These are phyloP conservation scores for Mythimna ferrago DNA, from an alignment of 2,888 invertebrate genomes.

Conservation along the genomic window DNA sequence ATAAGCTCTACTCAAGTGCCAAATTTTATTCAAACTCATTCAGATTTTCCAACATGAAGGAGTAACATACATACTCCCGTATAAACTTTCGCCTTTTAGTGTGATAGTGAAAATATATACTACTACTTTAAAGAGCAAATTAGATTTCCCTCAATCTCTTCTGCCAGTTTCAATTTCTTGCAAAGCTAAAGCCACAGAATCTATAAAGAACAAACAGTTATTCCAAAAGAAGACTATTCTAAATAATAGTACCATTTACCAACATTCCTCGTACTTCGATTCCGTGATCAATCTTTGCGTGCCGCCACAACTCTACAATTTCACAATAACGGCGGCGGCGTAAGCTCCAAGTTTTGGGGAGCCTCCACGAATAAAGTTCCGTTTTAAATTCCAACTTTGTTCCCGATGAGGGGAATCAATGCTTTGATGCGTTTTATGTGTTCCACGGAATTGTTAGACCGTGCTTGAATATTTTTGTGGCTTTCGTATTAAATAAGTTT, in stretches of 20 bases:
- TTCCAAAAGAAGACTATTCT: conserved; percentile 9
- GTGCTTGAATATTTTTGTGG: conserved; percentile 39
- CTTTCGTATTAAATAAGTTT: conserved; percentile 12
- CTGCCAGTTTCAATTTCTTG: neutral
- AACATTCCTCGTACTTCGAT: conserved; percentile 28
- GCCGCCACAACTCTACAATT: conserved; percentile 46
- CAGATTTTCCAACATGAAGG: too few relatives aligned
- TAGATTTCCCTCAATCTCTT: neutral
- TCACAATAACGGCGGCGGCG: conserved; percentile 40
- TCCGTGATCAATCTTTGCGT: conserved; percentile 53
- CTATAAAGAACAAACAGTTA: conserved; percentile 23
- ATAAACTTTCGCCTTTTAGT: too few relatives aligned
- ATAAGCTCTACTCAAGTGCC: too few relatives aligned
- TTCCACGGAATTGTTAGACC: conserved; percentile 36
- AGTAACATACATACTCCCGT: too few relatives aligned
- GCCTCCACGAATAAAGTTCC: conserved; percentile 26
- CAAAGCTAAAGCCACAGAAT: neutral
- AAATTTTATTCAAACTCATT: too few relatives aligned
- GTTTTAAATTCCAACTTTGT: conserved; percentile 55
- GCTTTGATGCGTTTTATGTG: conserved; percentile 51
- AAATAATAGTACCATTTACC: conserved; percentile 19
- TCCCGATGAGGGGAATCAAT: conserved; percentile 30
- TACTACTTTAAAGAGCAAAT: neutral
- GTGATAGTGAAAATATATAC: too few relatives aligned
- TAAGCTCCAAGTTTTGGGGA: conserved; percentile 44